Percentiles rank a stretch among this genome's conserved stretches.
phyloP scores from a whole-genome alignment of 2,113 vertebrate genomes.

The Oryzias melastigma region DNA sequence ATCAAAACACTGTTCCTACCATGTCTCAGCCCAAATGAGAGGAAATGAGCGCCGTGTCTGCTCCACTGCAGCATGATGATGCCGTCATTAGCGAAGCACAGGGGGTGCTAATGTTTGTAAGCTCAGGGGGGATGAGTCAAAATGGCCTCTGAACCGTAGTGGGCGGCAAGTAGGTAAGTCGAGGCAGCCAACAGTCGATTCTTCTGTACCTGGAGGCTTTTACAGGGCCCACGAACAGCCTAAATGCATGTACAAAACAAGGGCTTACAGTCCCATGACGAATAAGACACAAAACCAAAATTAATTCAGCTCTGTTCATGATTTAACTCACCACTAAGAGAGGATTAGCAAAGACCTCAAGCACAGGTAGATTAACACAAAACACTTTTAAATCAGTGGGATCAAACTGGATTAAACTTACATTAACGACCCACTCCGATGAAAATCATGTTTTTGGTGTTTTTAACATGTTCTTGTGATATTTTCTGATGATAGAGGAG shows the following conservation, averaged over 20 bases:
- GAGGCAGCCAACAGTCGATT: constrained; percentile 32
- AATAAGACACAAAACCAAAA: neutral
- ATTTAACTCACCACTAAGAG: neutral
- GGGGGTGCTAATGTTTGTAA: constrained; percentile 43
- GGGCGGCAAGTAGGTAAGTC: constrained; percentile 50
- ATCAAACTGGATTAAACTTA: too few relatives aligned
- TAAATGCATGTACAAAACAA: constrained; percentile 11
- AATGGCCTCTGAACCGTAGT: constrained; percentile 62
- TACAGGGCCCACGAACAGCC: constrained; percentile 20
- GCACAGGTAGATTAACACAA: too few relatives aligned
- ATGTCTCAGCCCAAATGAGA: constrained; percentile 45
- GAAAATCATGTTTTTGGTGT: too few relatives aligned
- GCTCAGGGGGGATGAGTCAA: constrained; percentile 61
- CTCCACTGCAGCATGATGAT: constrained; percentile 43
- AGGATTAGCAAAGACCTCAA: too few relatives aligned
- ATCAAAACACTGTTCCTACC: constrained; percentile 48
- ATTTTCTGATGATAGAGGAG: too few relatives aligned
- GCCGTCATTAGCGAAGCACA: constrained; percentile 59
- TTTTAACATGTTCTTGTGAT: too few relatives aligned
- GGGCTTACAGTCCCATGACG: neutral
- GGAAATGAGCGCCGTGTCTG: constrained; percentile 55
- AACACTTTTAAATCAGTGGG: neutral
- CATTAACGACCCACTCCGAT: too few relatives aligned
- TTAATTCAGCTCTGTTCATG: neutral
- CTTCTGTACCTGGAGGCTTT: constrained; percentile 45